phyloP scores from a whole-genome alignment of 1,140 invertebrate genomes.

The Druon quercuslanigerum region DNA sequence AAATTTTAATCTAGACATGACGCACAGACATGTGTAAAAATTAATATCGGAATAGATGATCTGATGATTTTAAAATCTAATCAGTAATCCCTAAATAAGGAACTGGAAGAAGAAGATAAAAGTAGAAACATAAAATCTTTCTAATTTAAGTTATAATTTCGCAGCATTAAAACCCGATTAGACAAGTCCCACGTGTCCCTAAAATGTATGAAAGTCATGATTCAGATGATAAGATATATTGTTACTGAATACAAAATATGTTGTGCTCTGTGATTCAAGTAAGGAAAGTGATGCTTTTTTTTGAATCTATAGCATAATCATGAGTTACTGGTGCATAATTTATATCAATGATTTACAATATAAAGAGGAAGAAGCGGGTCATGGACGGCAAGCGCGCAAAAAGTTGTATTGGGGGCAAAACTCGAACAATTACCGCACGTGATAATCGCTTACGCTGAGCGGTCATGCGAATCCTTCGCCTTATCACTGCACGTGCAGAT shows the following conservation, averaged over 20 bases:
- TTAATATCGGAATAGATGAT: no score
- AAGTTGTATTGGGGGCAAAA: constrained; percentile 15
- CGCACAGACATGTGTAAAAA: no score
- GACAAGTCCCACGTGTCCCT: not conserved
- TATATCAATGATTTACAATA: constrained; percentile 34
- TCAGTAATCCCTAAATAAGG: no score
- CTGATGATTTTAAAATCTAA: no score
- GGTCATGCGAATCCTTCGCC: constrained; percentile 33
- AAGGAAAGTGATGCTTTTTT: constrained; percentile 3
- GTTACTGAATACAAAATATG: not conserved
- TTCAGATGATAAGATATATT: constrained; percentile 11
- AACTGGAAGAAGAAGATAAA: no score
- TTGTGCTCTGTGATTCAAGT: not conserved
- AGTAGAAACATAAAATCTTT: no score
- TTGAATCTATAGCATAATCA: not conserved
- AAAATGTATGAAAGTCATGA: not conserved
- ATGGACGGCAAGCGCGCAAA: constrained; percentile 45
- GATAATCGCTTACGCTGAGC: constrained; percentile 18
- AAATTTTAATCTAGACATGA: no score
- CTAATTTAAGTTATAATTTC: no score
- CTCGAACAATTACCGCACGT: no score
- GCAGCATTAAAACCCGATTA: not conserved
- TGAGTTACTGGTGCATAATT: constrained; percentile 4
- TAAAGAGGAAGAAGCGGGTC: constrained; percentile 52
- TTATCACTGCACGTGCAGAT: constrained; percentile 33